phyloP scores from a whole-genome alignment of 2,797 vertebrate genomes.

The Falco naumanni region DNA sequence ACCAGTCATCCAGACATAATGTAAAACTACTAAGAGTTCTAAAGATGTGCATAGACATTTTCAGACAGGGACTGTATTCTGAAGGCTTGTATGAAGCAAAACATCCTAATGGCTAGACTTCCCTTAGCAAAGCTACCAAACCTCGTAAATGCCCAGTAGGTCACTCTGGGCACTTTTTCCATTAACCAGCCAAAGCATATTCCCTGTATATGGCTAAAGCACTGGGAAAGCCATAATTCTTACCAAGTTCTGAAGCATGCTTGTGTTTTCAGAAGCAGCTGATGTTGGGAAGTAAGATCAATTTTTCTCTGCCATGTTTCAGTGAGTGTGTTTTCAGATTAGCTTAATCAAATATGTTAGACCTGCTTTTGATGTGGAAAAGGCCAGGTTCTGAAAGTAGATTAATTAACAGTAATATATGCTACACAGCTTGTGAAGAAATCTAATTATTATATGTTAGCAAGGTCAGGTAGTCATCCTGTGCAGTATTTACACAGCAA shows the following conservation, averaged over 20 bases:
- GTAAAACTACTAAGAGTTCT: background rate
- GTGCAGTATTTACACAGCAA: background rate
- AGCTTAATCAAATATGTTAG: background rate
- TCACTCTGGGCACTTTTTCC: background rate
- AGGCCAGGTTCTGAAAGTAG: background rate
- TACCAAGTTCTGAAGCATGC: background rate
- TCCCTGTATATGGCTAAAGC: background rate
- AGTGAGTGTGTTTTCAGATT: background rate
- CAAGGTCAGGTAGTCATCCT: background rate
- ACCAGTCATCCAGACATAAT: background rate
- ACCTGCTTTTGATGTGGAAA: background rate
- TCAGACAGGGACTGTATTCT: background rate
- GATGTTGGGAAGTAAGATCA: background rate
- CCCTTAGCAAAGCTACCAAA: background rate
- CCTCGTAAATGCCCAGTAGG: background rate
- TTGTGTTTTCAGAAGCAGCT: background rate
- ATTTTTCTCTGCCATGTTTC: background rate
- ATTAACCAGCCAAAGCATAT: background rate
- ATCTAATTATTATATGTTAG: background rate
- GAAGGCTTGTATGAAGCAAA: background rate
- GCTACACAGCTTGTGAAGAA: background rate
- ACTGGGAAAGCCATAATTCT: background rate
- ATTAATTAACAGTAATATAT: background rate
- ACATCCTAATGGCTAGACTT: background rate
- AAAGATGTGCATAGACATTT: background rate